A percentile compares a stretch with the other conserved stretches of the same genome.
These are phyloP conservation scores for Callyntrura sp. DNA, from an alignment of 2,888 invertebrate species.

Conservation along the genomic window DNA sequence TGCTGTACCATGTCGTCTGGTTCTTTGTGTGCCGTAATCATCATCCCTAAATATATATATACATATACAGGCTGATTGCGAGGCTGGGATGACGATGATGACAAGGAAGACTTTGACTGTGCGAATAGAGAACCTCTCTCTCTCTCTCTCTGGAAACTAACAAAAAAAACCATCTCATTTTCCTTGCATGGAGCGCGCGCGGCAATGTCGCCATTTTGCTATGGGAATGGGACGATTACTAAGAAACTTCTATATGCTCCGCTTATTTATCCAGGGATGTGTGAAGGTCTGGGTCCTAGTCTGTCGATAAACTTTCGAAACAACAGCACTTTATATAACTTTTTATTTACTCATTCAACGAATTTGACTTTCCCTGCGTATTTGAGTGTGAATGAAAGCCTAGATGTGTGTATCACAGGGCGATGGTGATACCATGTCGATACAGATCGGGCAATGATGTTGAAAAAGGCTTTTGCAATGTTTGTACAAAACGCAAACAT, in stretches of 20 bases:
- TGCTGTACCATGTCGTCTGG: neutral
- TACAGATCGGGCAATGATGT: slow-evolving; percentile 1
- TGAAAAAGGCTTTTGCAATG: neutral
- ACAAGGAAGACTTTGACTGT: slow-evolving; percentile 19
- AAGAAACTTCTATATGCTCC: neutral
- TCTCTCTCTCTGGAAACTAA: too few species aligned
- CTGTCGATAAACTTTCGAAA: slow-evolving; percentile 37
- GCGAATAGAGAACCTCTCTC: neutral
- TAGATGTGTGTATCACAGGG: neutral
- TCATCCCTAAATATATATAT: neutral
- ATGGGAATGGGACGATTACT: neutral
- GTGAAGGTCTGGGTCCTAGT: slow-evolving; percentile 22
- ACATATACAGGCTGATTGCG: neutral
- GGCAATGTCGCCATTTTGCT: neutral
- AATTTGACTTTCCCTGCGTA: neutral
- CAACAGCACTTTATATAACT: slow-evolving; percentile 25
- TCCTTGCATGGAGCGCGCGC: slow-evolving; percentile 45
- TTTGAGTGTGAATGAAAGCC: neutral
- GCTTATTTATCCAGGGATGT: neutral
- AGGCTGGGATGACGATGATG: slow-evolving; percentile 6
- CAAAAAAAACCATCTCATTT: slow-evolving; percentile 47
- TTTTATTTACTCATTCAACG: slow-evolving; percentile 5
- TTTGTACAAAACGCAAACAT: neutral
- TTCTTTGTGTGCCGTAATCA: neutral
- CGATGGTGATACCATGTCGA: neutral